These are phyloP conservation scores for Amphiura filiformis DNA, from an alignment of 35 echinoderm and acorn worm genomes.

Conservation along the genomic window DNA sequence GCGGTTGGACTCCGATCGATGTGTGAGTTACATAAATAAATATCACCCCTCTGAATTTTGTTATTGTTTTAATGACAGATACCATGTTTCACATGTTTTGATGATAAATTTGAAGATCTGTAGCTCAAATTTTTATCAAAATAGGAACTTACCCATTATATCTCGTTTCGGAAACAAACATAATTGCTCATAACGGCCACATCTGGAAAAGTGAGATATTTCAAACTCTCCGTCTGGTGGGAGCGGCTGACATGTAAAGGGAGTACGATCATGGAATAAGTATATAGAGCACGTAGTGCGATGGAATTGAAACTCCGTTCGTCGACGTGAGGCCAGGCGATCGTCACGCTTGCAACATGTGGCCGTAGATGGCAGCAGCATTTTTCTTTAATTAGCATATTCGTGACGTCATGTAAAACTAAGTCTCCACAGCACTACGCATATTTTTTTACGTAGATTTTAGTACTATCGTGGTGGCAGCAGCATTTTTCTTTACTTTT, in stretches of 20 bases:
- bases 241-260: neutral
- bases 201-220: conserved; percentile 6
- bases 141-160: neutral
- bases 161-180: neutral
- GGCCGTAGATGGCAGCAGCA: too few species aligned
- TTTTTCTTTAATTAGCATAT: too few species aligned
- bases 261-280: too few species aligned
- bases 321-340: too few species aligned
- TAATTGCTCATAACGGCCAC: neutral
- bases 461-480: too few species aligned
- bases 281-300: too few species aligned
- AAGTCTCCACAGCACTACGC: too few species aligned
- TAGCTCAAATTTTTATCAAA: neutral
- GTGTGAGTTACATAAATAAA: neutral
- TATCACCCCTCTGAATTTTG: neutral
- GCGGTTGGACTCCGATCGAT: neutral
- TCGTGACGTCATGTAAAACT: too few species aligned
- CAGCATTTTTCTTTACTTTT: too few species aligned
- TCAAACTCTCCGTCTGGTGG: neutral
- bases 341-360: too few species aligned
- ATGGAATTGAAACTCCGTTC: too few species aligned
- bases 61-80: neutral
- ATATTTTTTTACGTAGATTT: too few species aligned
- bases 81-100: neutral
- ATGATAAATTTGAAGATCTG: neutral